Evolutionary conservation across 2,888 invertebrate genomes (phyloP).

Genomic region (Oscheius myriophilus): DNA sequence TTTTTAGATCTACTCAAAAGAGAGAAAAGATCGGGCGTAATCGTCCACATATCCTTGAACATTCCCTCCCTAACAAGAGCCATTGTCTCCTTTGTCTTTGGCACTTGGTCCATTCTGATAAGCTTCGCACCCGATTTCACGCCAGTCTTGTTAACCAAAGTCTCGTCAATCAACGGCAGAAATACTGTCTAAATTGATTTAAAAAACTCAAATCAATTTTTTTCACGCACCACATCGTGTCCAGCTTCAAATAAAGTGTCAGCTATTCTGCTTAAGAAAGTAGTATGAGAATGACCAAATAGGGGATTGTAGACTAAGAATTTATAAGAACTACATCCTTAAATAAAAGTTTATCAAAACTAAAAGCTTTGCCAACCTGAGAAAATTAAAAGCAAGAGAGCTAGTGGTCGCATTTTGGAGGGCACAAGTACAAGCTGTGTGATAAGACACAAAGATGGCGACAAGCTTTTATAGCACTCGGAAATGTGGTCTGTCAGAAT

Average conservation of each 20-base stretch:
- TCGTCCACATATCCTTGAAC: slow-evolving; percentile 17
- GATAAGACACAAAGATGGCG: too few species aligned
- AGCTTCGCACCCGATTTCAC: too few species aligned
- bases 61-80: not conserved
- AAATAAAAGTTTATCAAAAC: not conserved
- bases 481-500: too few species aligned
- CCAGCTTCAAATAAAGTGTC: slow-evolving; percentile 43
- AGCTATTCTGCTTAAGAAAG: slow-evolving; percentile 37
- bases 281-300: slow-evolving; percentile 42
- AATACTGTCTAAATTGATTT: slow-evolving; percentile 9
- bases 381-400: too few species aligned
- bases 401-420: too few species aligned
- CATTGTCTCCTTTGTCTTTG: too few species aligned
- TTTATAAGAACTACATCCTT: slow-evolving; percentile 11
- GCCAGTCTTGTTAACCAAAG: not conserved
- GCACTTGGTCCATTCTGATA: too few species aligned
- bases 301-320: slow-evolving; percentile 37
- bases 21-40: not conserved
- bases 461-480: too few species aligned
- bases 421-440: too few species aligned
- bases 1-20: not conserved
- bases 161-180: slow-evolving; percentile 1
- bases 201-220: not conserved
- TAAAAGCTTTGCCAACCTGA: too few species aligned
- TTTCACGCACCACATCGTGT: slow-evolving; percentile 44